Evolutionary conservation across 2,113 vertebrate genomes (phyloP).

Genomic region (Bolborhynchus lineola): DNA sequence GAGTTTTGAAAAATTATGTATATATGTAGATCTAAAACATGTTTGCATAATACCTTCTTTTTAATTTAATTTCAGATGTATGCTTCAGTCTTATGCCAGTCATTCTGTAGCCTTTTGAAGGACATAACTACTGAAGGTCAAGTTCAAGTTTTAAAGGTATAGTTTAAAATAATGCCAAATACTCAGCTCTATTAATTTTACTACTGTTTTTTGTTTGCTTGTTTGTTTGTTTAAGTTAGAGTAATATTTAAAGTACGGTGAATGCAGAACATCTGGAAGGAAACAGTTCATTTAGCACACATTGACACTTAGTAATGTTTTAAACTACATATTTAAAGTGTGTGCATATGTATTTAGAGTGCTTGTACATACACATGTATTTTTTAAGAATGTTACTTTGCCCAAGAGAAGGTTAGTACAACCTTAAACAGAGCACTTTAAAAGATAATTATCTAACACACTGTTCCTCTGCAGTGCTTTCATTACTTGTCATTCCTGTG

Average conservation of each 20-base stretch:
- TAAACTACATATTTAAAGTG: neutral
- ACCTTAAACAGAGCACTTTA: neutral
- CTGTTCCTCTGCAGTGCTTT: neutral
- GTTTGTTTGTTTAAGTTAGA: neutral
- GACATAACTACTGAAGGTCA: constrained; percentile 94
- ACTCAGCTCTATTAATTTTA: neutral
- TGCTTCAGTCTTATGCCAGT: constrained; percentile 84
- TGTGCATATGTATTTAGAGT: neutral
- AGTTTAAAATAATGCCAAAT: neutral
- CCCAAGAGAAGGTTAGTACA: neutral
- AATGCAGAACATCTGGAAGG: neutral
- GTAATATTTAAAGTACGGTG: neutral
- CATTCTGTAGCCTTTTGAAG: constrained; percentile 89
- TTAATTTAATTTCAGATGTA: constrained; percentile 81
- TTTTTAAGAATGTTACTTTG: neutral
- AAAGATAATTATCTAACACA: neutral
- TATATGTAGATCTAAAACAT: neutral
- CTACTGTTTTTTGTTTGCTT: neutral
- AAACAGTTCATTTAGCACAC: neutral
- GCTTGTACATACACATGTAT: no score
- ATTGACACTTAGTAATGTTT: neutral
- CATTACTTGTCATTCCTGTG: neutral
- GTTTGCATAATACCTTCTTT: neutral
- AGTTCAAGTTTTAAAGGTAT: constrained; percentile 95
- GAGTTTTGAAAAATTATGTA: neutral